Percentiles rank a stretch among this genome's conserved stretches.
These are phyloP conservation scores for Chelonia mydas DNA, from an alignment of 2,797 vertebrate genomes.

Conservation along the genomic window DNA sequence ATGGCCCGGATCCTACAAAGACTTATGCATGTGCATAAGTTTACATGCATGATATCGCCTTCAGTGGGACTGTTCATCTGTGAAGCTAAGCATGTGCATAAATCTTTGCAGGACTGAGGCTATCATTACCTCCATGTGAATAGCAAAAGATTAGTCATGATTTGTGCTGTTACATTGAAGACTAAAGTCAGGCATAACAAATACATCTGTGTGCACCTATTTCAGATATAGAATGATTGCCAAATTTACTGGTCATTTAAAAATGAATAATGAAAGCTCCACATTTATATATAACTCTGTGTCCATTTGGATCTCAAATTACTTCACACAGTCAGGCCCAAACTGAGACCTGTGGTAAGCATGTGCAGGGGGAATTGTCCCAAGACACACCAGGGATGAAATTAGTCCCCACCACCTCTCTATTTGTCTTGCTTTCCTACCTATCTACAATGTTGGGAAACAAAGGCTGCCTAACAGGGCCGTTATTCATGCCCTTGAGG, in stretches of 20 bases:
- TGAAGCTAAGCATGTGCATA: neutral
- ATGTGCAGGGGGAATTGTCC: neutral
- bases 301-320: neutral
- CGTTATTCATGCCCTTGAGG: neutral
- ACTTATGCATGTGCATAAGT: neutral
- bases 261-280: neutral
- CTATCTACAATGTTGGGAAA: accelerated
- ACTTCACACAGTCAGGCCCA: neutral
- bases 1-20: neutral
- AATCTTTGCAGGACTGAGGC: neutral
- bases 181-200: neutral
- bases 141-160: neutral
- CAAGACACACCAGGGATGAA: neutral
- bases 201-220: neutral
- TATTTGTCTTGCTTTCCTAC: neutral
- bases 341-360: accelerated
- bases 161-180: neutral
- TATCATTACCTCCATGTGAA: neutral
- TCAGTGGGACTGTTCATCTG: neutral
- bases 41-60: neutral
- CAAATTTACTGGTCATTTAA: neutral
- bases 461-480: neutral
- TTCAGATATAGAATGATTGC: neutral
- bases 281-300: neutral
- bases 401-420: neutral